A percentile compares a stretch with the other conserved stretches of the same genome.
These are phyloP conservation scores for Drosophila kepulauana DNA, from an alignment of 1,140 invertebrate species.

Conservation along the genomic window DNA sequence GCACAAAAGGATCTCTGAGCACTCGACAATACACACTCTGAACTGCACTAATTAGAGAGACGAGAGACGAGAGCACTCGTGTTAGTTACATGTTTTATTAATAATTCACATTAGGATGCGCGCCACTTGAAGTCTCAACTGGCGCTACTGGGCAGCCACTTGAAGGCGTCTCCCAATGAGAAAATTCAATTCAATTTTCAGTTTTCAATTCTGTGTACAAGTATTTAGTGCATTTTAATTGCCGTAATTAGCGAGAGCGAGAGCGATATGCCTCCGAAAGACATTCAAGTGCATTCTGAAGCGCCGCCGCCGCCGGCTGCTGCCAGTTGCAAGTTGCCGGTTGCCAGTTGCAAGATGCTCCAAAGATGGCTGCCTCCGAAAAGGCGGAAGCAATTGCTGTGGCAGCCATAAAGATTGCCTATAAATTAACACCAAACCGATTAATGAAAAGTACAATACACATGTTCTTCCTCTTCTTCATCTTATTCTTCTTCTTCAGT, in stretches of 20 bases:
- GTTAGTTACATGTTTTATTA: conserved; percentile 66
- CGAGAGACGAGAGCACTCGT: conserved; percentile 8
- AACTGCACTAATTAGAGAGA: conserved; percentile 41
- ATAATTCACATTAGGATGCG: conserved; percentile 62
- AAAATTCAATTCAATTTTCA: conserved; percentile 56
- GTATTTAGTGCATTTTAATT: conserved; percentile 81
- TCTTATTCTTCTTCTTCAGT: conserved; percentile 22
- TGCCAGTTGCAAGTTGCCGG: conserved; percentile 5
- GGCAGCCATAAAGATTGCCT: conserved; percentile 62
- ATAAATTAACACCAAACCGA: conserved; percentile 82
- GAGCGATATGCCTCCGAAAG: conserved; percentile 25
- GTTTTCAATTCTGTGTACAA: conserved; percentile 7
- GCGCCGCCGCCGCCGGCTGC: conserved; percentile 40
- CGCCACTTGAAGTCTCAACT: conserved; percentile 58
- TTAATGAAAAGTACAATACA: conserved; percentile 76
- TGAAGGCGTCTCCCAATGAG: conserved; percentile 60
- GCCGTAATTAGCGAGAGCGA: conserved; percentile 74
- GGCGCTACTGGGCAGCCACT: conserved; percentile 54
- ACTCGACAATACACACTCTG: conserved; percentile 62
- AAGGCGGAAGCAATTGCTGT: conserved; percentile 69
- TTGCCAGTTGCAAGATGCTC: conserved; percentile 7
- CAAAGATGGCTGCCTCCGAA: conserved; percentile 55
- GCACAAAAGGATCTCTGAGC: conserved; percentile 61
- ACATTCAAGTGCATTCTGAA: conserved; percentile 74
- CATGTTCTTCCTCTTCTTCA: conserved; percentile 47